Evolutionary conservation across 2,113 vertebrate species (phyloP).

Genomic region (Mixornis gularis): DNA sequence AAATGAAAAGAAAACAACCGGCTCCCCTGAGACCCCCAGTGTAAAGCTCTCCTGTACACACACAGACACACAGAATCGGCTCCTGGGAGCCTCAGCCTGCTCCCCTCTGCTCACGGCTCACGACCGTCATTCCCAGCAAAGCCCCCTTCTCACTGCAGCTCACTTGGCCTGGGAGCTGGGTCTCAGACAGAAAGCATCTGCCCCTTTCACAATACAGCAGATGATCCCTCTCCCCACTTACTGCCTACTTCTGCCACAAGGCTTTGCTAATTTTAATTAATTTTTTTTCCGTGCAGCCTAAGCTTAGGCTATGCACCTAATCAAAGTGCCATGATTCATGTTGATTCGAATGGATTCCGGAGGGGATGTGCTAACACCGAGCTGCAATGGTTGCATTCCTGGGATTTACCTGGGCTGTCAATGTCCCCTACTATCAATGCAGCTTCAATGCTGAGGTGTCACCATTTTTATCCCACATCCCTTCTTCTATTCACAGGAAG

Average conservation of each 20-base stretch:
- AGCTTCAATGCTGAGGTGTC: slow-evolving; percentile 3
- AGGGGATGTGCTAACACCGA: background rate
- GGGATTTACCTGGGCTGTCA: background rate
- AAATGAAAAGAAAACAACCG: slow-evolving; percentile 62
- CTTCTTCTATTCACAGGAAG: background rate
- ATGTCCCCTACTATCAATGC: background rate
- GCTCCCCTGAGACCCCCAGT: slow-evolving; percentile 37
- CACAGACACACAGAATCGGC: background rate
- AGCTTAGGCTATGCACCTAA: background rate
- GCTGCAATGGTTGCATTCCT: background rate
- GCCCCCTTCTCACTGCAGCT: slow-evolving; percentile 3
- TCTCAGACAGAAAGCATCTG: slow-evolving; percentile 37
- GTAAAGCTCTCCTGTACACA: background rate
- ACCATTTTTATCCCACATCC: slow-evolving; percentile 15
- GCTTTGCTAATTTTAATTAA: background rate
- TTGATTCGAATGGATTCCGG: background rate
- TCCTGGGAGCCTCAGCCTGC: background rate
- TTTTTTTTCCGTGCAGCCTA: background rate
- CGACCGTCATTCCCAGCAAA: background rate
- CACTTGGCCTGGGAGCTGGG: background rate
- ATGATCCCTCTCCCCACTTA: background rate
- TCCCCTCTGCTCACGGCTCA: background rate
- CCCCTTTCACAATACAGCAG: slow-evolving; percentile 1
- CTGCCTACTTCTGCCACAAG: background rate
- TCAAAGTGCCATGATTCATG: background rate